Conservation (phyloP, 2,888 invertebrate species). For the Melinaea menophilus region DNA sequence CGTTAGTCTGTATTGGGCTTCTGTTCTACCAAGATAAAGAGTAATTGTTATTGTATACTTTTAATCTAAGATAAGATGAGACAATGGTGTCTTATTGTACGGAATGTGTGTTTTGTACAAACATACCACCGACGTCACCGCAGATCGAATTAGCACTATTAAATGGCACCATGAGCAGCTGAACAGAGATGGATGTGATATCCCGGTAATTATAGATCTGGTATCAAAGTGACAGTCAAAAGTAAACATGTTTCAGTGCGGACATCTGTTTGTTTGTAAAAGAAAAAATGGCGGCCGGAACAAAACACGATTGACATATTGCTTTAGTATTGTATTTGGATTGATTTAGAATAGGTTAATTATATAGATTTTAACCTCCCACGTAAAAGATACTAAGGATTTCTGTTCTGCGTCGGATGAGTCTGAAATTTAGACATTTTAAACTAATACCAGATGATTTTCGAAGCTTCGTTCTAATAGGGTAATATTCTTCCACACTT, state of each 20-base stretch:
- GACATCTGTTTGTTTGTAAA: constrained; percentile 62
- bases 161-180: constrained; percentile 16
- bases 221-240: constrained; percentile 47
- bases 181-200: constrained; percentile 28
- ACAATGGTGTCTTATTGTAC: no score
- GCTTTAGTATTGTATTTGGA: constrained; percentile 53
- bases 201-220: constrained; percentile 31
- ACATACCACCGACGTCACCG: no score
- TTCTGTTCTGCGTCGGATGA: no score
- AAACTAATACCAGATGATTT: no score
- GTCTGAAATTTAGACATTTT: no score
- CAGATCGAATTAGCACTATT: constrained; percentile 15
- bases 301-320: constrained; percentile 63
- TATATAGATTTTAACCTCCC: constrained; percentile 28
- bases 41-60: constrained; percentile 1
- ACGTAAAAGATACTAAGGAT: constrained; percentile 15
- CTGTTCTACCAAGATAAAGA: constrained; percentile 14
- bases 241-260: constrained; percentile 60
- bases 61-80: neutral
- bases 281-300: constrained; percentile 56
- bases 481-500: no score
- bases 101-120: no score
- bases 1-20: constrained; percentile 30
- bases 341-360: constrained; percentile 56
- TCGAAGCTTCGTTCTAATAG: no score